Conservation (phyloP, 1,140 invertebrate species). For the Periplaneta americana region DNA sequence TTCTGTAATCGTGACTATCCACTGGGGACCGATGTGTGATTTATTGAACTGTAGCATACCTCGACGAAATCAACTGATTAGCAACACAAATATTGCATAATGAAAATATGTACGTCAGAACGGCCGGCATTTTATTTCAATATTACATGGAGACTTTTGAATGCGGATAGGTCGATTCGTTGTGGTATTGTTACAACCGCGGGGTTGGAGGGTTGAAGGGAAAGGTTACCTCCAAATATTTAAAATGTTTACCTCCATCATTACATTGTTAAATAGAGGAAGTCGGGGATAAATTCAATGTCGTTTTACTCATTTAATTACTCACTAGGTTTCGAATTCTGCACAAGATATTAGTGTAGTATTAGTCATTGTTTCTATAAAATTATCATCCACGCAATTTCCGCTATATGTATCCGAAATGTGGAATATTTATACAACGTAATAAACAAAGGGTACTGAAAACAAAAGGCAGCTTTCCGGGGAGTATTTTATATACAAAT, state of each 20-base stretch:
- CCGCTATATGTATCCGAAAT: no score
- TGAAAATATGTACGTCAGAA: neutral
- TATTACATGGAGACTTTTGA: neutral
- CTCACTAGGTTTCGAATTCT: neutral
- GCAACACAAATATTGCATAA: neutral
- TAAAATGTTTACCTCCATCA: no score
- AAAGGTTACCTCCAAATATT: no score
- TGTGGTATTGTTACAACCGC: neutral
- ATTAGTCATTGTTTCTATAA: no score
- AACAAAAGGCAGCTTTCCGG: no score
- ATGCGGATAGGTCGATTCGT: neutral
- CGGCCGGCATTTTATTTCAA: neutral
- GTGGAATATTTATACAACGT: no score
- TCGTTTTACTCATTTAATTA: neutral
- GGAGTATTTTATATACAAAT: no score
- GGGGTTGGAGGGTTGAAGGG: no score
- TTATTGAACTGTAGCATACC: neutral
- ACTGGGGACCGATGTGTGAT: neutral
- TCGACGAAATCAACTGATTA: neutral
- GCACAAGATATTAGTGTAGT: neutral
- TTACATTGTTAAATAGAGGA: no score
- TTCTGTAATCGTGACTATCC: neutral
- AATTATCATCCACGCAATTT: no score
- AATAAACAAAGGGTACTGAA: no score
- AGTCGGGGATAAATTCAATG: neutral